Evolutionary conservation across 2,797 vertebrate genomes (phyloP), one percentile per base, ranked within the genome.

Genomic region (Erethizon dorsatum): DNA sequence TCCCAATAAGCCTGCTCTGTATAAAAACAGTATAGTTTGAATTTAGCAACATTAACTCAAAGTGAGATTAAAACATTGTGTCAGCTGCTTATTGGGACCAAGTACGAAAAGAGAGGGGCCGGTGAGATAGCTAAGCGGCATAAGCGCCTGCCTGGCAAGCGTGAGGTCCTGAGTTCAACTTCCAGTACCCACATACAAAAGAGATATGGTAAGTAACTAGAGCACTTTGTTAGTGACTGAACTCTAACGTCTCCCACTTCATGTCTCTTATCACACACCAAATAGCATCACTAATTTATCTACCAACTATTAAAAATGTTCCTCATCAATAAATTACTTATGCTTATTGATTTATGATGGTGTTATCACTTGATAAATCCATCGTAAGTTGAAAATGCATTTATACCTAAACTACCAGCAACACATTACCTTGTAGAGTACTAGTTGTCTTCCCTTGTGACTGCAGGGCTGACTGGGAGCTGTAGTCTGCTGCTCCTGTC

Each of bases 1-100:
- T 10, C 37, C 54, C 54, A n/a, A 71, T 71, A 91, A 11, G 83
- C 8, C 11, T 15, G 56, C 13, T 86, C 31, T 79, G 6, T 1
- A 7, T 69, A 79, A 79, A 97, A 92, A 61, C 24, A 90, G 22
- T 50, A 41, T 59, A 47, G 45, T 78, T 88, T 95, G 17, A 83
- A 50, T 86, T 93, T 87, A 93, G 26, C 61, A 83, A 91, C 22
- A 28, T 47, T 80, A 93, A 96, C 9, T 71, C 79, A 89, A 93
- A 91, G 41, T 65, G 57, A 93, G 79, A 87, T 90, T 56, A 79
- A 93, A 93, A 57, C 10, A 78, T 31, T n/a, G 8, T 56, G 54
- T 45, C 69, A n/a, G 1, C 24, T 71, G 26, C 31, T 61, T 89
- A 52, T 6, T 91, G 79, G 61, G 33, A 95, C 22, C 28, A 88